A percentile compares a stretch with the other conserved stretches of the same genome.
Conservation (phyloP, 2,888 invertebrate genomes). For the Petrolisthes cinctipes region DNA sequence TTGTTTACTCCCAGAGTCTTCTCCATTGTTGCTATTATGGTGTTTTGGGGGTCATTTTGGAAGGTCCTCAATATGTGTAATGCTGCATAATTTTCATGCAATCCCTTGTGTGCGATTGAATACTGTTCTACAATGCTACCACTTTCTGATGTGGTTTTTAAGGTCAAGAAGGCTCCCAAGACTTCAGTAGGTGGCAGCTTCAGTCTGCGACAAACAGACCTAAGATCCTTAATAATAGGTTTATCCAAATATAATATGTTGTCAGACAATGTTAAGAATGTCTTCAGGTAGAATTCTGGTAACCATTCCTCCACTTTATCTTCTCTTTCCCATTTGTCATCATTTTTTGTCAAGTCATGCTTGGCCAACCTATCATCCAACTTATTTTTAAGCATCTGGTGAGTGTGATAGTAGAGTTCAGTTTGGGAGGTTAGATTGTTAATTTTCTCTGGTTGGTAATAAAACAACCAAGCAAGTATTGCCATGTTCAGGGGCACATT, state of each 20-base stretch:
- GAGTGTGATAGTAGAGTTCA: conserved; percentile 7
- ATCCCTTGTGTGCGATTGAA: conserved; percentile 9
- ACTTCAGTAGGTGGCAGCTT: not conserved
- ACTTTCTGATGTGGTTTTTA: not conserved
- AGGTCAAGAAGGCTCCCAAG: not conserved
- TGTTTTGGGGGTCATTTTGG: not conserved
- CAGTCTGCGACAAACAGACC: not conserved
- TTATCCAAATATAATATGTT: not conserved
- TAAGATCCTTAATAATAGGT: not conserved
- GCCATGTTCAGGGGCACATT: not conserved
- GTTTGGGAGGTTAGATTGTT: not conserved
- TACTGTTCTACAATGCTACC: not conserved
- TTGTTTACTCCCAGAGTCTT: too few relatives aligned
- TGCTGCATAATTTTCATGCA: conserved; percentile 11
- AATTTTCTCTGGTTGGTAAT: not conserved
- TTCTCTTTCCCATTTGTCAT: too few relatives aligned
- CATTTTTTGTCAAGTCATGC: not conserved
- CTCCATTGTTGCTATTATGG: not conserved
- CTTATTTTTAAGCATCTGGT: not conserved
- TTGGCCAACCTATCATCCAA: not conserved
- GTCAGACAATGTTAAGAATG: not conserved
- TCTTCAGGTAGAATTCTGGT: not conserved
- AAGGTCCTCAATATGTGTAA: not conserved
- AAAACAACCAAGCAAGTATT: not conserved
- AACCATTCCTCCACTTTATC: not conserved